Evolutionary conservation across 2,113 vertebrate genomes (phyloP), one percentile per base, ranked within the genome.

Genomic region (Chloropsis cyanopogon): DNA sequence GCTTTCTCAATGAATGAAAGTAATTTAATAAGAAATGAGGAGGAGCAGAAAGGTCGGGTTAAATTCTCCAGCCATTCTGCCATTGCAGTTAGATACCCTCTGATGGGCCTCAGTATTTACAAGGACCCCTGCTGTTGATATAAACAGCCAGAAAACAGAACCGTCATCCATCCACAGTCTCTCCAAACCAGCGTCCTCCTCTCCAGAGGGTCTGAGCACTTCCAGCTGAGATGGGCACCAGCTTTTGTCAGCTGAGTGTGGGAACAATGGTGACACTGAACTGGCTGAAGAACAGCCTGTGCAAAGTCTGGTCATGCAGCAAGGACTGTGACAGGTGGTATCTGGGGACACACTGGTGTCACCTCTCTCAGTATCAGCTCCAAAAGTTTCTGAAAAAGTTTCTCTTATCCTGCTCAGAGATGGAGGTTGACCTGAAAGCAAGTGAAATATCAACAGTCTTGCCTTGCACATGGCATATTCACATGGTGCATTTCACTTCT

Each of bases 331-430:
- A 35, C 0, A 1, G 9, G 13, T n/a, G 17, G 4, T 70, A 8
- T 41, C 24, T 77, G 13, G 25, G 21, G 14, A 22, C 0, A 0
- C 4, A 15, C 1, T 26, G 33, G 13, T 46, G 22, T 26, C 66
- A 64, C 29, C 2, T 68, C 4, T 78, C 65, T 53, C 25, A n/a
- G 17, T 11, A 44, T 7, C 4, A 3, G 31, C n/a, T 81, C 25
- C 1, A 0, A 23, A 88, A 37, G 1, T 54, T 70, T 59, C 57
- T 46, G 6, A 33, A 42, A 71, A 68, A 14, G 7, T 13, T 17
- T 42, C 8, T 71, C 13, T 82, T 11, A n/a, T 53, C 28, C 14
- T 79, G 18, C 24, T n/a, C 4, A 6, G 31, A 12, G 5, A 7
- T 3, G 13, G 33, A 4, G 33, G 2, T 5, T 80, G 29, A 76